Conservation (phyloP, 2,888 invertebrate species). For the Diarsia rubi region DNA sequence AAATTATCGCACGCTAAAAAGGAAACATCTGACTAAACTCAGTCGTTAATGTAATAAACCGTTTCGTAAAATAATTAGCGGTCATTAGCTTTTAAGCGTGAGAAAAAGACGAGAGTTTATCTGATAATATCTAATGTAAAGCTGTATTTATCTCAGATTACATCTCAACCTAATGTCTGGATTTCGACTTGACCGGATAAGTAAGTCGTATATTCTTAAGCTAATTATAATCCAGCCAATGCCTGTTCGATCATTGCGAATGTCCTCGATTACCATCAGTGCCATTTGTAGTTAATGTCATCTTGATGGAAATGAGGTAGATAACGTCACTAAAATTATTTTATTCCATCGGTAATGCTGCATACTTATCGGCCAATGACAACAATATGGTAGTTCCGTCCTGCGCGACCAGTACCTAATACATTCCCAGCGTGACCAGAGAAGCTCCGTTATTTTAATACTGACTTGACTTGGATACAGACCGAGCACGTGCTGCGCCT, state of each 20-base stretch:
- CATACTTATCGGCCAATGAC: constrained; percentile 5
- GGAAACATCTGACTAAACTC: constrained; percentile 34
- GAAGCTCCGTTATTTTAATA: constrained; percentile 81
- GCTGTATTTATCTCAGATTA: constrained; percentile 34
- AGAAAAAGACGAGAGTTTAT: constrained; percentile 52
- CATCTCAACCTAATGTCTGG: constrained; percentile 22
- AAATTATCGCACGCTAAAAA: constrained; percentile 2
- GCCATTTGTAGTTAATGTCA: constrained; percentile 26
- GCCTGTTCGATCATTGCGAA: constrained; percentile 4
- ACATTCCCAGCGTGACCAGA: constrained; percentile 70
- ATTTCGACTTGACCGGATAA: constrained; percentile 21
- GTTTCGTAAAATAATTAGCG: constrained; percentile 60
- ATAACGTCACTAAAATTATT: constrained; percentile 25
- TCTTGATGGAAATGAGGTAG: constrained; percentile 30
- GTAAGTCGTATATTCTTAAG: constrained; percentile 1
- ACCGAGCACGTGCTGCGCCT: constrained; percentile 83
- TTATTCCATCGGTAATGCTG: constrained; percentile 19
- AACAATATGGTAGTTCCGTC: constrained; percentile 64
- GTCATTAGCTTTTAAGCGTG: constrained; percentile 67
- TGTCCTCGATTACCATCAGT: constrained; percentile 30
- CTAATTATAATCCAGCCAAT: constrained; percentile 18
- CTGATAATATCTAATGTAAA: constrained; percentile 44
- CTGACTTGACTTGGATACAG: constrained; percentile 70
- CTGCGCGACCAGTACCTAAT: constrained; percentile 51
- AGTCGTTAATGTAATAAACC: constrained; percentile 51